Conservation (phyloP, 2,888 invertebrate species). For the Clunio marinus region DNA sequence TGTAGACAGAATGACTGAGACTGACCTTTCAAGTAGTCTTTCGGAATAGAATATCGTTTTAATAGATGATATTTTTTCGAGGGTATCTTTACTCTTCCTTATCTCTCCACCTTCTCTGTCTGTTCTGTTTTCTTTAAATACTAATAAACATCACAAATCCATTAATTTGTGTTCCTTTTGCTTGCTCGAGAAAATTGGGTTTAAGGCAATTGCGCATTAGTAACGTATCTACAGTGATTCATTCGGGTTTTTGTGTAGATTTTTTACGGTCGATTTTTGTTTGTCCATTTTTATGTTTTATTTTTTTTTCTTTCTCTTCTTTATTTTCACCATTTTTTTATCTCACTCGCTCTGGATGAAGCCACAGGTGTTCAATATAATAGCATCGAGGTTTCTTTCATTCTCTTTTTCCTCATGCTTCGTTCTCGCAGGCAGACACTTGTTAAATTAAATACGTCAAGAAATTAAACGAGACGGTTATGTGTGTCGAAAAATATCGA, state of each 20-base stretch:
- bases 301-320: slow-evolving; percentile 17
- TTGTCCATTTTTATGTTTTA: slow-evolving; percentile 37
- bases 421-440: slow-evolving; percentile 24
- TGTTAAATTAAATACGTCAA: slow-evolving; percentile 33
- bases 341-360: not conserved
- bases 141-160: slow-evolving; percentile 35
- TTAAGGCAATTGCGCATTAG: slow-evolving; percentile 29
- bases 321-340: slow-evolving; percentile 33
- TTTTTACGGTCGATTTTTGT: slow-evolving; percentile 32
- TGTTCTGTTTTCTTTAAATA: not conserved
- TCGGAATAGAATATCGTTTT: not conserved
- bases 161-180: slow-evolving; percentile 24
- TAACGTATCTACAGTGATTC: slow-evolving; percentile 30
- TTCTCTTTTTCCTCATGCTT: not conserved
- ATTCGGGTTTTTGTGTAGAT: slow-evolving; percentile 32
- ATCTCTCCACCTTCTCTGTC: slow-evolving; percentile 1
- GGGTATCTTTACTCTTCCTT: slow-evolving; percentile 8
- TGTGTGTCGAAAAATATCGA: slow-evolving; percentile 19
- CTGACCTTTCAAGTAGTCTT: slow-evolving; percentile 18
- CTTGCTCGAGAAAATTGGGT: not conserved
- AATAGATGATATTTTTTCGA: slow-evolving; percentile 17
- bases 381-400: not conserved
- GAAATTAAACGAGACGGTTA: slow-evolving; percentile 8
- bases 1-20: slow-evolving; percentile 21
- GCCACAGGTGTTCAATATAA: slow-evolving; percentile 38